Evolutionary conservation across 2,113 vertebrate species (phyloP), one percentile per base, ranked within the genome.

Genomic region (Crotalus horridus): DNA sequence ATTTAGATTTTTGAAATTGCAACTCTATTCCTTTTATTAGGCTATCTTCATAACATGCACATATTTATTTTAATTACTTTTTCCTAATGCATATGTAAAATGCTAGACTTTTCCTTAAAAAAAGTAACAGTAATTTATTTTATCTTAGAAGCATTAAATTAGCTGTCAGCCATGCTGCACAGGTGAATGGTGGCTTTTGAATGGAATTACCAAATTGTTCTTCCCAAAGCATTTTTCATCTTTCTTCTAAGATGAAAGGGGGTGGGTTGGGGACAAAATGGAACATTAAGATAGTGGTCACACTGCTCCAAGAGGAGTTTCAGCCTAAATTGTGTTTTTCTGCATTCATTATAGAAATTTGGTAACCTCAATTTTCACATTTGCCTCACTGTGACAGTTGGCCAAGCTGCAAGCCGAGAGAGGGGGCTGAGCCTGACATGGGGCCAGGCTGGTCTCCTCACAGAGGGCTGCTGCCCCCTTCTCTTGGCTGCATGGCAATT

Each of bases 121-220:
- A 92, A 94, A 96, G 95, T 93, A 92, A 43, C 90, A 94, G 90
- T 95, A 96, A 95, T 97, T 96, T 97, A 87, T 97, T 97, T 97
- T 97, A 97, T 97, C 96, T 96, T 87, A 95, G 96, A 97, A 96
- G 95, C 95, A 95, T 96, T 97, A 98, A 97, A 97, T 98, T 97
- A 97, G 96, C 97, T 96, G 96, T 97, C 97, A 97, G 9, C 96
- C 86, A 92, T 93, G 93, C 96, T 92, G 89, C 94, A 91, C 94
- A 94, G 95, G 96, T 95, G 96, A 96, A 61, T 92, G 93, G 97
- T 95, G 95, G 94, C 95, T 98, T 96, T 90, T 93, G 96, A 97
- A 97, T 96, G 97, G 95, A 97, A 96, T 97, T 93, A 94, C 95
- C 96, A 95, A 94, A 94, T 96, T 95, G 93, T 81, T 11, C 51